Percentiles rank a stretch among this genome's conserved stretches.
These are phyloP conservation scores for Bellardia pandia DNA, from an alignment of 2,888 invertebrate species.

Conservation along the genomic window DNA sequence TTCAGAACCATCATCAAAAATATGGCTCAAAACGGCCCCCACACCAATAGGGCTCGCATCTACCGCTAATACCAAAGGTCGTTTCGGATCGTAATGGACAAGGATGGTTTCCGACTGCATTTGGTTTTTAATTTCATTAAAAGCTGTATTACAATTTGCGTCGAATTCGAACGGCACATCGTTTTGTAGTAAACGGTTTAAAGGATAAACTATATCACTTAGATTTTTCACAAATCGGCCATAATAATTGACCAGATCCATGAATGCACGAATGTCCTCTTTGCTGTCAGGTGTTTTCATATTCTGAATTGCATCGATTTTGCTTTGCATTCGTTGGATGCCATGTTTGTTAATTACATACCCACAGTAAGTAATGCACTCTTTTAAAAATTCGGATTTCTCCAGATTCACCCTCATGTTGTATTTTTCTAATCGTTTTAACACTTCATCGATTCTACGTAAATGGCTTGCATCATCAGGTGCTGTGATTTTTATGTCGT, in stretches of 20 bases:
- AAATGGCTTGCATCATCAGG: slow-evolving; percentile 74
- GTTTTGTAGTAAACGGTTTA: slow-evolving; percentile 21
- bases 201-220: slow-evolving; percentile 76
- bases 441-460: slow-evolving; percentile 74
- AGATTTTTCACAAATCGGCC: slow-evolving; percentile 78
- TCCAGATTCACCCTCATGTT: slow-evolving; percentile 76
- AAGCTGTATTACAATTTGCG: slow-evolving; percentile 74
- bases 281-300: slow-evolving; percentile 2
- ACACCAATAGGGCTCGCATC: slow-evolving; percentile 77
- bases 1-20: slow-evolving; percentile 39
- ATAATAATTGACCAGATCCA: slow-evolving; percentile 75
- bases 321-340: slow-evolving; percentile 75
- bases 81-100: slow-evolving; percentile 77
- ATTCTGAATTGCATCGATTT: slow-evolving; percentile 72
- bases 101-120: slow-evolving; percentile 75
- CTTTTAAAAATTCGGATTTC: slow-evolving; percentile 77
- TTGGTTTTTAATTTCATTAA: slow-evolving; percentile 75
- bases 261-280: slow-evolving; percentile 76
- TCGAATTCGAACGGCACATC: slow-evolving; percentile 7
- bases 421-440: slow-evolving; percentile 73
- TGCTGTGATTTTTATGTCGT: slow-evolving; percentile 75
- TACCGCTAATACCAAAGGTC: slow-evolving; percentile 76
- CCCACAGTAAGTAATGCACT: slow-evolving; percentile 76
- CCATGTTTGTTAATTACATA: slow-evolving; percentile 76
- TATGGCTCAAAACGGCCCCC: slow-evolving; percentile 80